These are phyloP conservation scores for Ispidina picta DNA, from an alignment of 2,797 vertebrate genomes.

Conservation along the genomic window DNA sequence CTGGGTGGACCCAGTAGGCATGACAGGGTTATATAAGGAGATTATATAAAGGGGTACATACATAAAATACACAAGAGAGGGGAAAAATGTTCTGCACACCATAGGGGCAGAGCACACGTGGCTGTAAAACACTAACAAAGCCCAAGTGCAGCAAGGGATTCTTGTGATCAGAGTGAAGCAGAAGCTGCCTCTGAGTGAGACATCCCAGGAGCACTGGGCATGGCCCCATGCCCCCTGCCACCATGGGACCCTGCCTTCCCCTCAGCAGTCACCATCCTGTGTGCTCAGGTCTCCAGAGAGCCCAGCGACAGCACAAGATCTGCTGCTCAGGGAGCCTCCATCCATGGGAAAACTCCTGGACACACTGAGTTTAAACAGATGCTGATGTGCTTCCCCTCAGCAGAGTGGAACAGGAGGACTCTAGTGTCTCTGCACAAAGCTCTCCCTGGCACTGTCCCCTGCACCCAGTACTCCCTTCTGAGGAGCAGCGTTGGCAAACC, in stretches of 20 bases:
- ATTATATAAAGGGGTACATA: background rate
- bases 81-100: background rate
- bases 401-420: conserved; percentile 32
- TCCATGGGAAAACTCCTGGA: background rate
- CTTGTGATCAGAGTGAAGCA: background rate
- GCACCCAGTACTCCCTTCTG: conserved; percentile 23
- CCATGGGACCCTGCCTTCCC: background rate
- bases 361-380: conserved; percentile 6
- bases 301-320: background rate
- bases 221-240: conserved; percentile 11
- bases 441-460: background rate
- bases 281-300: background rate
- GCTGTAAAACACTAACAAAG: background rate
- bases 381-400: conserved; percentile 11
- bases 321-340: background rate
- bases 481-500: background rate
- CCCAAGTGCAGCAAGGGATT: background rate
- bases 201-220: background rate
- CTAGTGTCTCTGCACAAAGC: background rate
- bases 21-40: background rate
- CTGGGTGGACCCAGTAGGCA: background rate
- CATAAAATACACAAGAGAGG: background rate
- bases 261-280: background rate
- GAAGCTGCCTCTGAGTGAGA: background rate
- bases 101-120: background rate